Percentiles rank a stretch among this genome's conserved stretches.
phyloP scores from a whole-genome alignment of 2,797 vertebrate species.

The Galagoides demidoff region DNA sequence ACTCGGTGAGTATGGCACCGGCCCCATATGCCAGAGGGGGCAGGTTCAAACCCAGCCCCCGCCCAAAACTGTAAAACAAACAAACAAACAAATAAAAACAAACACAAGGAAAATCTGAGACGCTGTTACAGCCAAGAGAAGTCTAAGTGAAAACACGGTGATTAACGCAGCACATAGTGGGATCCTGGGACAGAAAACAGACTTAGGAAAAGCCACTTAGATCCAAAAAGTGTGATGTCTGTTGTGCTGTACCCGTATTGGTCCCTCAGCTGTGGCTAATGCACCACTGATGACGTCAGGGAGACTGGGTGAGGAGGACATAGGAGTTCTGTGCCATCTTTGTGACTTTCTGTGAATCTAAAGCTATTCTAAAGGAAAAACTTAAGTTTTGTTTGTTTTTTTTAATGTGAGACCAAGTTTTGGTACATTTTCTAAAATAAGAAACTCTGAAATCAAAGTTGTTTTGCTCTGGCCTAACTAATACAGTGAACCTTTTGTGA shows the following conservation, averaged over 20 bases:
- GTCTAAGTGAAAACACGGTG: background rate
- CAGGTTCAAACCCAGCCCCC: too few relatives aligned
- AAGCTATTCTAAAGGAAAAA: constrained; percentile 1
- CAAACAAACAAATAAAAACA: background rate
- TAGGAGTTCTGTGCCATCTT: background rate
- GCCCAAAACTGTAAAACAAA: too few relatives aligned
- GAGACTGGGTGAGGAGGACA: background rate
- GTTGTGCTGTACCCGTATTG: background rate
- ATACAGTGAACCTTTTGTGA: background rate
- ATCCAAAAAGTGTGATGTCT: background rate
- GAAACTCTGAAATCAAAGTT: background rate
- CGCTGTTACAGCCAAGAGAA: background rate
- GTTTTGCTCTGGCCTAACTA: background rate
- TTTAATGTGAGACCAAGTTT: background rate
- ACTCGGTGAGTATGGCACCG: too few relatives aligned
- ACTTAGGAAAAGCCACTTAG: background rate
- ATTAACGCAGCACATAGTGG: background rate
- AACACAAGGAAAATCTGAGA: constrained; percentile 7
- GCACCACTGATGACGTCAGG: background rate
- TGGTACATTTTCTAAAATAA: background rate
- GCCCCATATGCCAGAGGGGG: too few relatives aligned
- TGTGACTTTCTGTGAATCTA: constrained; percentile 11
- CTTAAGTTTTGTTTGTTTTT: background rate
- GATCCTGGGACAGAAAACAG: background rate
- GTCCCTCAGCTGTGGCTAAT: background rate